These are phyloP conservation scores for Astropecten irregularis DNA, from an alignment of 53 echinoderm and acorn worm genomes.

Conservation along the genomic window DNA sequence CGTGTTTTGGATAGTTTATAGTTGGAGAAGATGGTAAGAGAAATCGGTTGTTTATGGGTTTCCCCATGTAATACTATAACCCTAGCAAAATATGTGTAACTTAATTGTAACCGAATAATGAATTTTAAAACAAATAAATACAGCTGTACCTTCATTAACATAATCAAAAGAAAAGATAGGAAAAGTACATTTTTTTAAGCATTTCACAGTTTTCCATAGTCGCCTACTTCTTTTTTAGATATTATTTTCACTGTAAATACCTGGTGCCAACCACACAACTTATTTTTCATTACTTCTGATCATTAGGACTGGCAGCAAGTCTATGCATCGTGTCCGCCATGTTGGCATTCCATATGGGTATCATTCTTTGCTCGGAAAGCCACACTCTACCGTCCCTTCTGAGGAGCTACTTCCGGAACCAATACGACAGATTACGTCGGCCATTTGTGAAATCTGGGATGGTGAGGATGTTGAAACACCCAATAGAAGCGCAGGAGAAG, in stretches of 20 bases:
- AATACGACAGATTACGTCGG: not conserved
- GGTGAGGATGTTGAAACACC: slow-evolving; percentile 22
- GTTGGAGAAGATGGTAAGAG: no score
- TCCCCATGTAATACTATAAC: no score
- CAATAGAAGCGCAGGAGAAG: slow-evolving; percentile 53
- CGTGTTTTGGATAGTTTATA: no score
- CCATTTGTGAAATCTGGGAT: not conserved
- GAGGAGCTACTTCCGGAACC: not conserved
- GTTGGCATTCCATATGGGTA: slow-evolving; percentile 1
- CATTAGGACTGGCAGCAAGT: not conserved
- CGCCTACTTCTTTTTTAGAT: not conserved
- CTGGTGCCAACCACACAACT: no score
- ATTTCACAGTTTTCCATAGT: not conserved
- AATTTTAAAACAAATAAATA: no score
- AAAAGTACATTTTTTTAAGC: no score
- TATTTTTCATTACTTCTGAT: not conserved
- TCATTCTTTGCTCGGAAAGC: not conserved
- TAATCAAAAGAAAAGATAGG: no score
- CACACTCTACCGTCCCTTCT: not conserved
- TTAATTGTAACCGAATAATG: no score
- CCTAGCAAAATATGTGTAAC: no score
- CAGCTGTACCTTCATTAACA: no score
- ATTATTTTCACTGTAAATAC: no score
- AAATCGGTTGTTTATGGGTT: not conserved
- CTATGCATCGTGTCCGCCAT: not conserved